Conservation (phyloP, 2,797 vertebrate genomes). For the Chiropotes sagulatus region DNA sequence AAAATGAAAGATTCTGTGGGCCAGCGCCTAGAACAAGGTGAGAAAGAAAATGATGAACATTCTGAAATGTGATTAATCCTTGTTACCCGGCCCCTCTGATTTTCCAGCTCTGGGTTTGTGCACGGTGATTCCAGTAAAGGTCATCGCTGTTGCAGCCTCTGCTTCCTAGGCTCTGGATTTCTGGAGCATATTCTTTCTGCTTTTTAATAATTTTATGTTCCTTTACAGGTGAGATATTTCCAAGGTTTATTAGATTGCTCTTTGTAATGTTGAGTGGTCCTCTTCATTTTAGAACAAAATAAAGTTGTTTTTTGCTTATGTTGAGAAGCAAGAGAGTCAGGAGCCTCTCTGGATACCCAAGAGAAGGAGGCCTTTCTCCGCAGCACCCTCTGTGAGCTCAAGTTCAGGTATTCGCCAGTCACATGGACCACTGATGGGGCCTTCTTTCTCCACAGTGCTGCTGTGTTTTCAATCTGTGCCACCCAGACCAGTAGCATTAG, state of each 20-base stretch:
- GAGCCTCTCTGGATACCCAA: no score
- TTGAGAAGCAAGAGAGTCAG: not conserved
- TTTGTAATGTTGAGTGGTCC: not conserved
- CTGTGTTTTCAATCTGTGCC: accelerated
- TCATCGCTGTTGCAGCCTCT: not conserved
- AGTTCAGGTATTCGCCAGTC: not conserved
- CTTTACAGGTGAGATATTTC: not conserved
- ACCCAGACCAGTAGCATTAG: accelerated
- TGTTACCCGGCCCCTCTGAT: not conserved
- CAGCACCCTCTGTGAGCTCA: not conserved
- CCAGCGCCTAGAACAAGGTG: not conserved
- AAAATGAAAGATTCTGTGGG: not conserved
- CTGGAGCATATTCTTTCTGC: not conserved
- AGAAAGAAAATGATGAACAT: not conserved
- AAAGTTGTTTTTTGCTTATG: not conserved
- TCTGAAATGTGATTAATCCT: not conserved
- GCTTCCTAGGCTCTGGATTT: not conserved
- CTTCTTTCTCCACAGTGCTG: accelerated
- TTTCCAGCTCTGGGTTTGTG: not conserved
- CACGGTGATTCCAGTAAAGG: not conserved
- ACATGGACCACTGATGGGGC: accelerated
- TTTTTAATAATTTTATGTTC: not conserved
- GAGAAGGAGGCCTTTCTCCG: no score
- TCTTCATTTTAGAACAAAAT: not conserved
- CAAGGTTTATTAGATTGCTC: not conserved